A percentile compares a stretch with the other conserved stretches of the same genome.
These are phyloP conservation scores for Dolichomitus sp. DNA, from an alignment of 2,888 invertebrate species.

Conservation along the genomic window DNA sequence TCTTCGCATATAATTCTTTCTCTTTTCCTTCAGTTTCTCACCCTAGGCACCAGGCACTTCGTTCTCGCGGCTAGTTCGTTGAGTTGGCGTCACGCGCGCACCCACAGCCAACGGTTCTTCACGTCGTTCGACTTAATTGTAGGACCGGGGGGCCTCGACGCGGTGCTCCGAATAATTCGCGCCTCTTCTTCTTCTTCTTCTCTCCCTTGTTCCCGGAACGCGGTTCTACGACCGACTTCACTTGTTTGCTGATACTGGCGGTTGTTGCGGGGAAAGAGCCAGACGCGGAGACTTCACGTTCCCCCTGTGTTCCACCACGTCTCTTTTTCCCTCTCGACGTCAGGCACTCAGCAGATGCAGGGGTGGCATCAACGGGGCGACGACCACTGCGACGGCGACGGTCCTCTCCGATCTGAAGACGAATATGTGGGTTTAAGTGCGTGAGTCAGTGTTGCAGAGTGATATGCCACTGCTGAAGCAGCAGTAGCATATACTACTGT, in stretches of 20 bases:
- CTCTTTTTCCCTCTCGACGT: conserved; percentile 16
- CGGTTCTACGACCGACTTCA: conserved; percentile 19
- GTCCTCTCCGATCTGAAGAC: conserved; percentile 58
- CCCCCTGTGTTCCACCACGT: conserved; percentile 31
- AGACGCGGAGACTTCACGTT: conserved; percentile 39
- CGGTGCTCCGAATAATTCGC: conserved; percentile 60
- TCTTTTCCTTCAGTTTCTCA: neutral
- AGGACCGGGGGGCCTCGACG: conserved; percentile 26
- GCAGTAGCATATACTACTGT: conserved; percentile 9
- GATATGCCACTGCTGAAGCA: neutral
- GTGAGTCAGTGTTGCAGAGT: conserved; percentile 44
- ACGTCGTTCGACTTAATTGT: conserved; percentile 61
- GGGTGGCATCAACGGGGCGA: conserved; percentile 39
- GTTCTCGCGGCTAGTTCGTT: conserved; percentile 26
- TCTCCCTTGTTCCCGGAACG: conserved; percentile 11
- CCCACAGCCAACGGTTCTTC: conserved; percentile 33
- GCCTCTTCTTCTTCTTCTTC: conserved; percentile 36
- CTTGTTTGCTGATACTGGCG: conserved; percentile 22
- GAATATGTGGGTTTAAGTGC: conserved; percentile 62
- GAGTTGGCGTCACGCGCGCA: conserved; percentile 22
- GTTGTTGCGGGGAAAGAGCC: conserved; percentile 34
- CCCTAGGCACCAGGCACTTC: conserved; percentile 12
- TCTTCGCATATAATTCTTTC: neutral
- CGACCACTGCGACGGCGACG: conserved; percentile 44
- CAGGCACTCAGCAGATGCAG: conserved; percentile 49